A percentile compares a stretch with the other conserved stretches of the same genome.
Evolutionary conservation across 2,113 vertebrate genomes (phyloP).

Genomic region (Xiphophorus hellerii): DNA sequence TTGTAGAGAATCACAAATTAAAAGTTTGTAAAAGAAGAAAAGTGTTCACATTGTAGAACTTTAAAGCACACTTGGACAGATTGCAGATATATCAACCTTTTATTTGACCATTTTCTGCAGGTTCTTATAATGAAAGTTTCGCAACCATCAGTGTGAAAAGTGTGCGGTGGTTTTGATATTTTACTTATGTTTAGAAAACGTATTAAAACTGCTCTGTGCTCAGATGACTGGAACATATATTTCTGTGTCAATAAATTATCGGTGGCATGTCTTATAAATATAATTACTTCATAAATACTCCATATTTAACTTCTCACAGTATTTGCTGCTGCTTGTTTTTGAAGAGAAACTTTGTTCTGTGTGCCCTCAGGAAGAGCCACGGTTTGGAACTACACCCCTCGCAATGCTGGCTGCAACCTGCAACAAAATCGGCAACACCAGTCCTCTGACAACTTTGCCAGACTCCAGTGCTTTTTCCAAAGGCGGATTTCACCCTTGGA

Average conservation of each 20-base stretch:
- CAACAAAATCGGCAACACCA: slow-evolving; percentile 99
- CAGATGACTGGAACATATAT: background rate
- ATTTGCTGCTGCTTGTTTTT: background rate
- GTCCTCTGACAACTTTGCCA: slow-evolving; percentile 94
- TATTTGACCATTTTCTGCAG: background rate
- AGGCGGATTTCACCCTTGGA: slow-evolving; percentile 99
- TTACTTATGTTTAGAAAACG: background rate
- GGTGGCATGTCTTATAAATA: background rate
- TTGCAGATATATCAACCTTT: background rate
- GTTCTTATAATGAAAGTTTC: background rate
- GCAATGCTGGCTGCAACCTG: slow-evolving; percentile 99
- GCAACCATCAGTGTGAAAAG: background rate
- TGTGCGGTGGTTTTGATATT: background rate
- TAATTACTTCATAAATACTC: background rate
- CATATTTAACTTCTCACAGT: background rate
- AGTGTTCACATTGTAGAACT: too few species aligned
- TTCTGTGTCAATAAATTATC: too few species aligned
- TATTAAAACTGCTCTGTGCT: background rate
- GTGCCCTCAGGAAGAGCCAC: slow-evolving; percentile 91
- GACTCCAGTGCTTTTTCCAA: slow-evolving; percentile 98
- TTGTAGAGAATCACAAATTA: background rate
- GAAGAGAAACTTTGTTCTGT: background rate
- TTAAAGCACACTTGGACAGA: background rate
- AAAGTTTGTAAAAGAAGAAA: background rate
- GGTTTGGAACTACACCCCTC: slow-evolving; percentile 98